Base-by-base conservation (phyloP, 1,140 invertebrate species). In the Drosophila ironensis region DNA sequence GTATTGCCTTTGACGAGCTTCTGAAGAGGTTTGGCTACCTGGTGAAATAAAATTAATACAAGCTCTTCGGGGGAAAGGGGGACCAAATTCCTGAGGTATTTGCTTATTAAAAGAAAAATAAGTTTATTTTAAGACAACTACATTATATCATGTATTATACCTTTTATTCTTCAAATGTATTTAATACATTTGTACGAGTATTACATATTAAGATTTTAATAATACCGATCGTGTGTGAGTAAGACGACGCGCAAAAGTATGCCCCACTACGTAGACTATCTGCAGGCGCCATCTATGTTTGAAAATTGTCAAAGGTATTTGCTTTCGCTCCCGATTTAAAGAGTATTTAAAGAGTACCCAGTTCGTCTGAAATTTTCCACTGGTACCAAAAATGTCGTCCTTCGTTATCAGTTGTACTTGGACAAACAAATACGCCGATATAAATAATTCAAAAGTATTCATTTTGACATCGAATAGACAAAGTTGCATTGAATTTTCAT, bases 391-490 rank as follows among this genome's bases (percentile, higher is more conserved):
- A 20, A 24, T 28, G 16, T 16, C 38, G 40, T 38, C 60, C 48
- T 84, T 71, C 67, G 72, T 82, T 82, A 84, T 64, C 60, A 57
- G 19, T 24, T 63, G 60, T 63, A 48, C 57, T 61, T 64, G 59
- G 59, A 78, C 59, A 78, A 84, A 71, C 82, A 84, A 84, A 78
- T 78, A 75, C 71, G 48, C 47, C 53, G 42, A 69, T 67, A 86
- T 86, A 87, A 86, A 86, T 86, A 86, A 86, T 86, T 76, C 80
- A 86, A 71, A 61, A 86, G 80, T 87, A 86, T 86, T 80, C 80
- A 87, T 72, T 86, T 86, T 86, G 80, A 86, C 80, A 87, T 86
- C 75, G 81, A 80, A 87, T 87, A 80, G 81, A 84, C 80, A 87
- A 72, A 87, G 74, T 84, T 64, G 75, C 67, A 63, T 63, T 72